These are phyloP conservation scores for Campaea margaritaria DNA, from an alignment of 2,888 invertebrate genomes.

Conservation along the genomic window DNA sequence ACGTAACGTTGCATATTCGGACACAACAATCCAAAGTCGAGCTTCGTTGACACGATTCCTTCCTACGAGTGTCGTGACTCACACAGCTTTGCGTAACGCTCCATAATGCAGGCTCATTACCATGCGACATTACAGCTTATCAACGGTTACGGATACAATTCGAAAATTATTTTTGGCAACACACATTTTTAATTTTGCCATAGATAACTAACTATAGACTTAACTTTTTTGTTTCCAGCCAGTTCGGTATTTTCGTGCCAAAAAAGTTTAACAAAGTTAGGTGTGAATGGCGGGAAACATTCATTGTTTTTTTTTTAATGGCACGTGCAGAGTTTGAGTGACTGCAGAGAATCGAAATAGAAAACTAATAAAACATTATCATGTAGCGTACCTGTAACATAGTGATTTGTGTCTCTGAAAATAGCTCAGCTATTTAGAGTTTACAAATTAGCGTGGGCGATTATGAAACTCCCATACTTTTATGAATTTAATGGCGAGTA, in stretches of 20 bases:
- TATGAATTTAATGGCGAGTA: conserved; percentile 10
- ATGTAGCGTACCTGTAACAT: conserved; percentile 14
- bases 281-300: neutral
- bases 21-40: conserved; percentile 28
- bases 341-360: conserved; percentile 10
- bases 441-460: conserved; percentile 28
- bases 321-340: neutral
- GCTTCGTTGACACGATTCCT: conserved; percentile 40
- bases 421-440: conserved; percentile 28
- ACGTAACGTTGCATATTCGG: conserved; percentile 33
- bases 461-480: conserved; percentile 29
- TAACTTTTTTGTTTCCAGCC: neutral
- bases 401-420: conserved; percentile 23
- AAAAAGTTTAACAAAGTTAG: too few species aligned
- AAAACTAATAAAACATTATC: conserved; percentile 17
- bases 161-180: conserved; percentile 28
- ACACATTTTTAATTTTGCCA: conserved; percentile 33
- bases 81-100: conserved; percentile 51
- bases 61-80: conserved; percentile 53
- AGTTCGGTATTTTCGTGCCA: too few species aligned
- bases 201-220: neutral
- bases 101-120: conserved; percentile 46
- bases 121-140: conserved; percentile 44
- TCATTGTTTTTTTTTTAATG: neutral
- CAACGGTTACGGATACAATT: conserved; percentile 40